phyloP scores from a whole-genome alignment of 2,888 invertebrate genomes.

The Nephrocerus scutellatus region DNA sequence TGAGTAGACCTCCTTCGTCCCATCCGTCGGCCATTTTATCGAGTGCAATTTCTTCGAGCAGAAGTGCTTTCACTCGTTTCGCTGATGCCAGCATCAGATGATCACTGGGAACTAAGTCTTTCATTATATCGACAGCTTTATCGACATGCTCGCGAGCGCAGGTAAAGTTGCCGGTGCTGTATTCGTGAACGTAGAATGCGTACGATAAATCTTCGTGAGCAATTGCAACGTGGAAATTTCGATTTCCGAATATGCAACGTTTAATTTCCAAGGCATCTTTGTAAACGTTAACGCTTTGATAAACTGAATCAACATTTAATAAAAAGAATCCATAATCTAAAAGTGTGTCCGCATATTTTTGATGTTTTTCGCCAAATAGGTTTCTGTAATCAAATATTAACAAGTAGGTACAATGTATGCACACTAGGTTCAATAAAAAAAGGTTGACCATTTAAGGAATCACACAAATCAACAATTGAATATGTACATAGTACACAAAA shows the following conservation, averaged over 20 bases:
- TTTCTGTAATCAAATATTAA: constrained; percentile 26
- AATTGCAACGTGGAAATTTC: constrained; percentile 80
- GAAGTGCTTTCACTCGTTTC: constrained; percentile 84
- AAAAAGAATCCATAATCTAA: constrained; percentile 87
- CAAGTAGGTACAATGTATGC: too few species aligned
- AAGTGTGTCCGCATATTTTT: constrained; percentile 75
- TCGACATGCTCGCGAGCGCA: constrained; percentile 77
- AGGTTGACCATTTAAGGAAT: too few species aligned
- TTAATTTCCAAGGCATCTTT: constrained; percentile 70
- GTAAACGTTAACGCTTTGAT: constrained; percentile 78
- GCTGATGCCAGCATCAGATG: constrained; percentile 83
- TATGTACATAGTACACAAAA: too few species aligned
- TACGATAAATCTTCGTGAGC: constrained; percentile 90
- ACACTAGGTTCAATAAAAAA: too few species aligned
- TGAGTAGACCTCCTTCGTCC: constrained; percentile 54
- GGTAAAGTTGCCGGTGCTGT: constrained; percentile 78
- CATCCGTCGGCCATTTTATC: constrained; percentile 59
- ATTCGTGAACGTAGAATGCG: constrained; percentile 86
- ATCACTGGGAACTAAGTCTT: constrained; percentile 69
- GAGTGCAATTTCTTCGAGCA: constrained; percentile 87
- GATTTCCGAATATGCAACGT: constrained; percentile 69
- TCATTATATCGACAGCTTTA: constrained; percentile 73
- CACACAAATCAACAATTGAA: too few species aligned
- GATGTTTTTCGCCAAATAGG: constrained; percentile 60
- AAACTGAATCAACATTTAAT: constrained; percentile 78